Evolutionary conservation across 2,113 vertebrate genomes (phyloP).

Genomic region (Megaleporinus macrocephalus): DNA sequence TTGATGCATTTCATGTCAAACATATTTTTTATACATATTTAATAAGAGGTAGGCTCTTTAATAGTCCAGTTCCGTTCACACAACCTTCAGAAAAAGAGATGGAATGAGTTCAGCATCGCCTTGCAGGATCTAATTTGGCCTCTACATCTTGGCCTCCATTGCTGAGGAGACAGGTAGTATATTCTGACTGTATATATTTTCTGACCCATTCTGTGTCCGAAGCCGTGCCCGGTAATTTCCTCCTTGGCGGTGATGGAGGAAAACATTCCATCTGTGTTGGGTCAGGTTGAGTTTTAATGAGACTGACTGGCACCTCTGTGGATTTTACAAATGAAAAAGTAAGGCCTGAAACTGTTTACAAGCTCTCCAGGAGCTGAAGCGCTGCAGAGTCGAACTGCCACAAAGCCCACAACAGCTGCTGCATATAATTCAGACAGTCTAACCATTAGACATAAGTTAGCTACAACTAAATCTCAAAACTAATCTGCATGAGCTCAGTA

Average conservation of each 20-base stretch:
- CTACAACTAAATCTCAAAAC: background rate
- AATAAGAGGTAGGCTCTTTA: background rate
- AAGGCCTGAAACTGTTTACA: background rate
- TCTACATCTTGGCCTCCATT: background rate
- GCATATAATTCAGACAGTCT: background rate
- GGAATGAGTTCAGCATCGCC: background rate
- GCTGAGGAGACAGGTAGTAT: background rate
- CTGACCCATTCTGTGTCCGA: conserved; percentile 1
- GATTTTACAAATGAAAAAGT: background rate
- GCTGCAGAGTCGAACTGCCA: background rate
- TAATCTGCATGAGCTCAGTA: background rate
- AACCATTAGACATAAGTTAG: conserved; percentile 1
- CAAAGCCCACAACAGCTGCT: background rate
- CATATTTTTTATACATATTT: background rate
- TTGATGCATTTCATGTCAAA: background rate
- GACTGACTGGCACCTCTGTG: background rate
- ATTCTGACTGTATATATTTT: background rate
- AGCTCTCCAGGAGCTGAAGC: background rate
- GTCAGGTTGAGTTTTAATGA: conserved; percentile 12
- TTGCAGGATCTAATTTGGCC: background rate
- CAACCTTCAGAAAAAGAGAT: background rate
- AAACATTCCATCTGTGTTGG: conserved; percentile 1
- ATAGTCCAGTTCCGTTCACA: background rate
- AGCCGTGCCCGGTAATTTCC: conserved; percentile 20
- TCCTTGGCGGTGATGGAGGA: background rate